Base-by-base conservation (phyloP, 1,140 invertebrate genomes). In the Bombus waltoni region DNA sequence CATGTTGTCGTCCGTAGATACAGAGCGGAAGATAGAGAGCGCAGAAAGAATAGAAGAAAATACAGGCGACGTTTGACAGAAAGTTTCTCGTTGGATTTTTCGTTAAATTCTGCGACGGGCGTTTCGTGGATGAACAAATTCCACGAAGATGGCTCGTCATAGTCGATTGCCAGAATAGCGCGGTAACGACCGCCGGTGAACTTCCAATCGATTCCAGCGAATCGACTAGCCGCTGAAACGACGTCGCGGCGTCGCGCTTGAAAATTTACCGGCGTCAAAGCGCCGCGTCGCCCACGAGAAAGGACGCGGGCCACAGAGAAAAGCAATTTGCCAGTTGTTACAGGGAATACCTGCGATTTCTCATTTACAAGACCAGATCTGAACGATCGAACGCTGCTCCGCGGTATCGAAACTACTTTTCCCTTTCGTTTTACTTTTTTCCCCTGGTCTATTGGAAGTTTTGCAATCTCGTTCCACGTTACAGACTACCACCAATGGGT, bases 171-270 rank as follows among this genome's bases (percentile, higher is more conserved):
- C 68, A 74, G 81, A 87, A 83, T 80, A 76, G 86, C 44, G 44
- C 68, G 57, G 68, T 40, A 72, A 84, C 62, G 87, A 73, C 87
- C 68, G 42, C 1, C 83, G 75, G 59, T 83, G 81, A 93, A 93
- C 84, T 93, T 93, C 90, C 87, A 90, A 93, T 93, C 91, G 87
- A 93, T 93, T 91, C 88, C 89, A 90, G 90, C 91, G 92, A 86
- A 89, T 89, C 81, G 90, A 92, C 85, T 90, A 75, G 85, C 74
- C 42, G 74, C n/a, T 81, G 44, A 47, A 87, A 42, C 25, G 38
- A 57, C n/a, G 77, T 65, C 57, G 65, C 38, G 11, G n/a, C 9
- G 62, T 42, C 40, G 47, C 47, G 57, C 53, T 68, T 83, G 80
- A 84, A 87, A 87, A 88, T 84, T 87, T 81, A 70, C 38, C 73